Percentiles rank a stretch among this genome's conserved stretches.
Conservation (phyloP, 2,797 vertebrate species). For the Argya squamiceps region DNA sequence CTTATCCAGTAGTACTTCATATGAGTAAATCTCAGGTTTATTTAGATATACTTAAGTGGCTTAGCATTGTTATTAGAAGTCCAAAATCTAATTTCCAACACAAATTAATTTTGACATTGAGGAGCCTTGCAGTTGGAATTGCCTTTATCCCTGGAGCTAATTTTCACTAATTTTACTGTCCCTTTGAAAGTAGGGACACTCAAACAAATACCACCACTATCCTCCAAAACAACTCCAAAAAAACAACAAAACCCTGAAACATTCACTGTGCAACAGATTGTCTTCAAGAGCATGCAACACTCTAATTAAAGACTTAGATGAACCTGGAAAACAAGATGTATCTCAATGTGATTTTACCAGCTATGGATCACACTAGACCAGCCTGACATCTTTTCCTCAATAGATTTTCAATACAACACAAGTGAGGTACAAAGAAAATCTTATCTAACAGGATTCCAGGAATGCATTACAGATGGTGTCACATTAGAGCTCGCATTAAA, state of each 20-base stretch:
- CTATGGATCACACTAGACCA: background rate
- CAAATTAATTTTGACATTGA: background rate
- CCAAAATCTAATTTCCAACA: background rate
- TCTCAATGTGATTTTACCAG: background rate
- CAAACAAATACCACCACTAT: background rate
- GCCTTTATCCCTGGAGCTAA: background rate
- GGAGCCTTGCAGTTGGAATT: background rate
- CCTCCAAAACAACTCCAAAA: background rate
- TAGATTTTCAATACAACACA: conserved; percentile 24
- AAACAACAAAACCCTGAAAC: background rate
- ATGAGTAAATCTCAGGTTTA: background rate
- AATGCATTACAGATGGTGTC: background rate
- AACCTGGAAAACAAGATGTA: background rate
- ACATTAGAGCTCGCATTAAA: background rate
- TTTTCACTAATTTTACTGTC: background rate
- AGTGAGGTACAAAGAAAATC: background rate
- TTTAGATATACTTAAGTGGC: background rate
- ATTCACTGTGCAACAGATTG: background rate
- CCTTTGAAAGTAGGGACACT: background rate
- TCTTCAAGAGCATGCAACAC: background rate
- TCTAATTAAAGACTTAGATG: background rate
- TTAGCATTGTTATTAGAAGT: background rate
- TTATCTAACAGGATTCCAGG: conserved; percentile 15
- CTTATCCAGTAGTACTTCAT: background rate
- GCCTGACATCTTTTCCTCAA: background rate